Evolutionary conservation across 2,797 vertebrate genomes (phyloP).

Genomic region (Cheracebus regulus): DNA sequence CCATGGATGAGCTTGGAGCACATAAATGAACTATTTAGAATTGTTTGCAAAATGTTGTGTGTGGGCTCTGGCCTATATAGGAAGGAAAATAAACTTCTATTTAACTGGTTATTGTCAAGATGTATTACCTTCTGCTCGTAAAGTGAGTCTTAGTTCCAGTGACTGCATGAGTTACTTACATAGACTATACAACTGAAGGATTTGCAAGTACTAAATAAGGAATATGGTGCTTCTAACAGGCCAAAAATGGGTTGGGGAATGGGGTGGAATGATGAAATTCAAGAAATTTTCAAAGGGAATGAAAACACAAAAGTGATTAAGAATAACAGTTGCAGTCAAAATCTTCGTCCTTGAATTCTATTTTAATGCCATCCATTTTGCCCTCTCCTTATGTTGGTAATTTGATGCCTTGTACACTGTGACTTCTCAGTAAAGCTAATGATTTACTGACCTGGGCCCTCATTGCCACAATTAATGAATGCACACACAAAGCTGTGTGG

Average conservation of each 20-base stretch:
- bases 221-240: constrained; percentile 48
- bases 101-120: constrained; percentile 54
- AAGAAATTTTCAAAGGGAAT: background rate
- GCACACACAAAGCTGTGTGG: background rate
- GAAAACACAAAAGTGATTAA: background rate
- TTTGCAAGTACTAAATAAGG: constrained; percentile 66
- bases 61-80: background rate
- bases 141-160: constrained; percentile 14
- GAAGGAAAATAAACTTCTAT: constrained; percentile 50
- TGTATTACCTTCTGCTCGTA: constrained; percentile 28
- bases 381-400: background rate
- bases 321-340: background rate
- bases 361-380: background rate
- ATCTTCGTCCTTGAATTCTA: background rate
- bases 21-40: background rate
- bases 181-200: constrained; percentile 34
- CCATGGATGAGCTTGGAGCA: background rate
- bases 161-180: background rate
- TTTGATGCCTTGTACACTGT: background rate
- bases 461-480: background rate
- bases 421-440: background rate
- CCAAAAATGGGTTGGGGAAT: constrained; percentile 19
- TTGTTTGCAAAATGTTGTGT: background rate
- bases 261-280: background rate
- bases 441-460: background rate